phyloP scores from a whole-genome alignment of 2,797 vertebrate species.

The Typhlichthys subterraneus region DNA sequence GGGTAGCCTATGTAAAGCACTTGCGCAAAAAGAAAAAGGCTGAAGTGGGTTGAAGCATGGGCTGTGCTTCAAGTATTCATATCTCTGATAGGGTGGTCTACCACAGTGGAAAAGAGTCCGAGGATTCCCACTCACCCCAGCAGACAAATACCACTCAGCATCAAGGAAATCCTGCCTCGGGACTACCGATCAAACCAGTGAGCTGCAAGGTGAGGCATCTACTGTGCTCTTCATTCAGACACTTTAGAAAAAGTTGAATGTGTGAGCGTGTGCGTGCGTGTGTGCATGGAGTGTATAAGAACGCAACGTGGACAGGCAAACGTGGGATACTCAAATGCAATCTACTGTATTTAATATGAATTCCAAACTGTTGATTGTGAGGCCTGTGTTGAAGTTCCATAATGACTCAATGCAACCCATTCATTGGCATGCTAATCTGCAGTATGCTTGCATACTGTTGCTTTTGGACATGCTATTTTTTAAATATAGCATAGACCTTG shows the following conservation, averaged over 20 bases:
- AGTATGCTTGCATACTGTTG: background rate
- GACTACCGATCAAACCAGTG: conserved; percentile 88
- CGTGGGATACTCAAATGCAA: background rate
- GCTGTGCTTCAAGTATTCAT: conserved; percentile 98
- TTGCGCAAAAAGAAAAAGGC: conserved; percentile 65
- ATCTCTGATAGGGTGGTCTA: conserved; percentile 91
- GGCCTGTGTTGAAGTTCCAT: background rate
- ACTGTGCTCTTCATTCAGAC: background rate
- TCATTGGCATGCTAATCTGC: too few relatives aligned
- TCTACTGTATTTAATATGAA: background rate
- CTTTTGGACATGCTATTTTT: background rate
- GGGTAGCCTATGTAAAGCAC: conserved; percentile 65
- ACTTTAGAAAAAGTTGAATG: conserved; percentile 26
- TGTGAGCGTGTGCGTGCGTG: conserved; percentile 15
- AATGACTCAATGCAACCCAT: too few relatives aligned
- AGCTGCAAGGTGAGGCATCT: conserved; percentile 85
- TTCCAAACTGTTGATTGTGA: background rate
- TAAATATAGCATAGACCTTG: conserved; percentile 10
- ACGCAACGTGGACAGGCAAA: background rate
- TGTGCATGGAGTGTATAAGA: conserved; percentile 9
- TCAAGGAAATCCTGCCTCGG: conserved; percentile 87
- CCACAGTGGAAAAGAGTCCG: conserved; percentile 91
- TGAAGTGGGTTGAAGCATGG: conserved; percentile 90
- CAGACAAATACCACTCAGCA: conserved; percentile 89
- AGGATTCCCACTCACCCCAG: conserved; percentile 89